Evolutionary conservation across 2,113 vertebrate genomes (phyloP), one percentile per base, ranked within the genome.

Genomic region (Poeciliopsis prolifica): DNA sequence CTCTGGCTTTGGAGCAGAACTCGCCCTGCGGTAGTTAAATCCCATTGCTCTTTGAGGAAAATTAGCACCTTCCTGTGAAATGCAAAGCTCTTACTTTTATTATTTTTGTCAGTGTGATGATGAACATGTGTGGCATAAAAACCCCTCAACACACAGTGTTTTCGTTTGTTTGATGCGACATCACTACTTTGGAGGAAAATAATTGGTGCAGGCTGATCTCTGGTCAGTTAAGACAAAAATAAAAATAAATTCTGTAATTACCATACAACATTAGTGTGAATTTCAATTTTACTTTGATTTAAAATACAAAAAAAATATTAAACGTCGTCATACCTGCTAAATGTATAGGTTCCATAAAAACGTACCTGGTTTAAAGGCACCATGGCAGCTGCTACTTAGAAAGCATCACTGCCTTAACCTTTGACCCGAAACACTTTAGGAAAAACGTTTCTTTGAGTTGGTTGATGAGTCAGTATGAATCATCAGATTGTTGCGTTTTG

Each of bases 311-410:
- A 42, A 42, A 68, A 68, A 65, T 17, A 70, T 54, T 28, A 54
- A 44, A 70, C 71, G 51, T 65, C 11, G 58, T 31, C 75, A 74
- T 44, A 15, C 15, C 4, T 14, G 74, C 66, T 35, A 31, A 35
- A 61, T 68, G 60, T 68, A 61, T 31, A 61, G 77, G 29, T 40
- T 51, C 17, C 29, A 24, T 37, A 30, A 61, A 31, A 40, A 28
- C 61, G 68, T 62, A 67, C 79, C 79, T 80, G 80, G 74, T 77
- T 86, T 48, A 81, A 90, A 88, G 89, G 87, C 87, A 88, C 83
- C 79, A 44, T 61, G 81, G 87, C 77, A 82, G 72, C 75, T 72
- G 83, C 81, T 86, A 84, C 76, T 78, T 13, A 77, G 77, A 66
- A 72, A 33, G 13, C 19, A 24, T 61, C 72, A 58, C 33, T 66